Evolutionary conservation across 2,113 vertebrate species (phyloP).

Genomic region (Hiodon tergisus): DNA sequence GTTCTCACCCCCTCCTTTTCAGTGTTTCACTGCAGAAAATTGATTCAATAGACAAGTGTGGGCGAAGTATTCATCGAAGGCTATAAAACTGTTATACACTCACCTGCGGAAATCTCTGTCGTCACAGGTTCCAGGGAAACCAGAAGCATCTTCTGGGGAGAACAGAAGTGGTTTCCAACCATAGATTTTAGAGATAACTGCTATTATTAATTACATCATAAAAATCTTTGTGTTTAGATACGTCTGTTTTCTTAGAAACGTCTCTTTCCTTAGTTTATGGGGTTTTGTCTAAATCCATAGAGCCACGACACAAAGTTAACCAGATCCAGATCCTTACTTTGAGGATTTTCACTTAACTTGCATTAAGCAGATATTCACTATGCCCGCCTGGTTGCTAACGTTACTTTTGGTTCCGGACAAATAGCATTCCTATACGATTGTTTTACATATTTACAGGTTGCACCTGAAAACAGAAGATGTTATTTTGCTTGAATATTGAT

Average conservation of each 20-base stretch:
- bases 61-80: neutral
- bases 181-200: neutral
- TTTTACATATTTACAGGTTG: too few species aligned
- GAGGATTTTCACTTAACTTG: too few species aligned
- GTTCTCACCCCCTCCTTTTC: neutral
- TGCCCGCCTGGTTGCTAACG: too few species aligned
- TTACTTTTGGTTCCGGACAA: too few species aligned
- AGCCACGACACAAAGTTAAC: conserved; percentile 16
- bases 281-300: conserved; percentile 13
- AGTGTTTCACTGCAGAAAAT: neutral
- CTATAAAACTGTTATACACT: neutral
- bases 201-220: too few species aligned
- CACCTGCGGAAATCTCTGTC: neutral
- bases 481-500: neutral
- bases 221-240: neutral
- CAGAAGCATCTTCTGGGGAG: neutral
- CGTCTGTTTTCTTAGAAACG: conserved; percentile 15
- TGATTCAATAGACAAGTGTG: conserved; percentile 1
- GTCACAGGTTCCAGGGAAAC: neutral
- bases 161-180: neutral
- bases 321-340: neutral
- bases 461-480: neutral
- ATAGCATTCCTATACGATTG: too few species aligned
- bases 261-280: neutral
- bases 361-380: too few species aligned